Evolutionary conservation across 1,140 invertebrate genomes (phyloP).

Genomic region (Drosophila kikkawai): DNA sequence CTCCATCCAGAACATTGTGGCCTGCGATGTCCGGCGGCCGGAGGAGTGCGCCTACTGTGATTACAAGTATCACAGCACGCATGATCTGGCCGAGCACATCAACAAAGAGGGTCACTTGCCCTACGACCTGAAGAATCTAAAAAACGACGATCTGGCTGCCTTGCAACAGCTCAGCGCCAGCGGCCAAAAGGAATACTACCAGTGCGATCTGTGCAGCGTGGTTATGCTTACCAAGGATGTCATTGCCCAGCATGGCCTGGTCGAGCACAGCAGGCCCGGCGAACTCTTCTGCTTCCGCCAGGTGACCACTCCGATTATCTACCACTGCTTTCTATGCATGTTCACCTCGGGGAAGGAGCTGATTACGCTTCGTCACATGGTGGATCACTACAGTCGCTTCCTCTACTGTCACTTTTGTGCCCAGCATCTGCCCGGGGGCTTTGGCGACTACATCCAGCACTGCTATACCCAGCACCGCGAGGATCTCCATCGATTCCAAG

Average conservation of each 20-base stretch:
- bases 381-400: constrained; percentile 57
- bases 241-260: constrained; percentile 42
- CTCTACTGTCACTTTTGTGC: constrained; percentile 40
- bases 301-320: constrained; percentile 29
- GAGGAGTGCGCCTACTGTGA: constrained; percentile 59
- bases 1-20: constrained; percentile 21
- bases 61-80: constrained; percentile 19
- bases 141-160: constrained; percentile 13
- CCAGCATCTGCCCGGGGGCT: not conserved
- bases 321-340: constrained; percentile 59
- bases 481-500: constrained; percentile 25
- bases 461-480: constrained; percentile 38
- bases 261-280: constrained; percentile 31
- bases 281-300: constrained; percentile 51
- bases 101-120: constrained; percentile 20
- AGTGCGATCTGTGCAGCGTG: constrained; percentile 54
- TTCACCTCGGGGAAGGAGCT: constrained; percentile 46
- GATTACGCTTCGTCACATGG: constrained; percentile 50
- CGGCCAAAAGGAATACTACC: constrained; percentile 43
- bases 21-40: constrained; percentile 37
- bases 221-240: constrained; percentile 50
- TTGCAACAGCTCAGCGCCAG: constrained; percentile 18
- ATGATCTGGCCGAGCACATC: constrained; percentile 38
- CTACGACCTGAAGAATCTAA: constrained; percentile 62
- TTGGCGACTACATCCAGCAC: constrained; percentile 61